Evolutionary conservation across 2,797 vertebrate species (phyloP).

Genomic region (Petrocephalus schoutedeni): DNA sequence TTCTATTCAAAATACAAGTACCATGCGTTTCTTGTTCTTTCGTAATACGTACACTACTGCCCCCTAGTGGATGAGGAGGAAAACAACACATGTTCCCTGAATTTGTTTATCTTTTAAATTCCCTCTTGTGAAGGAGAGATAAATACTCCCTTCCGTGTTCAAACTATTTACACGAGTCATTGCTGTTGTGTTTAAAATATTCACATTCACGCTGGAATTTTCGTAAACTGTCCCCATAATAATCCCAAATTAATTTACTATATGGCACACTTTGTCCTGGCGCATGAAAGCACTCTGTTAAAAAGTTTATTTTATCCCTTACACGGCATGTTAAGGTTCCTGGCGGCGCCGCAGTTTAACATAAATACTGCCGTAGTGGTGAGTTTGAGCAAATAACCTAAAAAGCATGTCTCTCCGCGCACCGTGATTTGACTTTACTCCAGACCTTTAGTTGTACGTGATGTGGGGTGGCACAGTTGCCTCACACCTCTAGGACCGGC

Average conservation of each 20-base stretch:
- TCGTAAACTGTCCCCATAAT: not conserved
- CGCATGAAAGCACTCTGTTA: not conserved
- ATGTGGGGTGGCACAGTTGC: too few relatives aligned
- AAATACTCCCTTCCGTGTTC: not conserved
- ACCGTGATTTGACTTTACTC: too few relatives aligned
- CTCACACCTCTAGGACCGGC: too few relatives aligned
- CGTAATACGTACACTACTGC: not conserved
- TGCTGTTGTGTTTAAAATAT: constrained; percentile 9
- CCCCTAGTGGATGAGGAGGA: not conserved
- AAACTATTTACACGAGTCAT: not conserved
- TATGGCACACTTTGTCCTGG: not conserved
- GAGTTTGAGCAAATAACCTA: not conserved
- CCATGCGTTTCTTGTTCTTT: not conserved
- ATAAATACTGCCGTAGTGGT: not conserved
- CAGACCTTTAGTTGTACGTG: too few relatives aligned
- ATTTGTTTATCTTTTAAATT: constrained; percentile 1
- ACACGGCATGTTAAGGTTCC: not conserved
- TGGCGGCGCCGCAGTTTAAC: not conserved
- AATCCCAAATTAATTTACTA: not conserved
- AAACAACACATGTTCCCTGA: not conserved
- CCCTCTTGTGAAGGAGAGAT: not conserved
- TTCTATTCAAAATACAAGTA: not conserved
- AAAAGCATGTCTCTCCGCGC: too few relatives aligned
- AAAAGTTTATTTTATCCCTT: constrained; percentile 6
- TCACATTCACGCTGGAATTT: not conserved